A percentile compares a stretch with the other conserved stretches of the same genome.
Conservation (phyloP, 1,140 invertebrate genomes). For the Lordiphosa clarofinis region DNA sequence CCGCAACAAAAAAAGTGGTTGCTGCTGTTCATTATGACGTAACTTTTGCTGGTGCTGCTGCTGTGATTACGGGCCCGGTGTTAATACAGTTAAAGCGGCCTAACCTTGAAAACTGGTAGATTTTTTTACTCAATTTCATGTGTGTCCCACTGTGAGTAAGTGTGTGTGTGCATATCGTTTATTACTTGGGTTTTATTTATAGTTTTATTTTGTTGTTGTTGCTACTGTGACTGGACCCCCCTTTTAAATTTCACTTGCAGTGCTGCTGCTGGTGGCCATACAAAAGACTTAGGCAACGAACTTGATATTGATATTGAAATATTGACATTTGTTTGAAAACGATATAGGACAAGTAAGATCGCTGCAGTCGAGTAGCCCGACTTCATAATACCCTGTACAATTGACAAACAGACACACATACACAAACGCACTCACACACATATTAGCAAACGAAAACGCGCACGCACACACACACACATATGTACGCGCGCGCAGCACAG, state of each 20-base stretch:
- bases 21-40: conserved; percentile 27
- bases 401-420: too few relatives aligned
- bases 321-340: conserved; percentile 37
- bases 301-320: conserved; percentile 78
- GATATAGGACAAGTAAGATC: too few relatives aligned
- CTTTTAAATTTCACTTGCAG: conserved; percentile 18
- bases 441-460: too few relatives aligned
- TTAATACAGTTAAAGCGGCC: conserved; percentile 76
- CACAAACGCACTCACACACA: too few relatives aligned
- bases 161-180: conserved; percentile 47
- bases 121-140: conserved; percentile 67
- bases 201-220: conserved; percentile 21
- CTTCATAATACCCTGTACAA: too few relatives aligned
- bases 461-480: too few relatives aligned
- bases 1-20: conserved; percentile 52
- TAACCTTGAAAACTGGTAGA: conserved; percentile 79
- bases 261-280: conserved; percentile 28
- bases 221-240: background rate
- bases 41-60: conserved; percentile 33
- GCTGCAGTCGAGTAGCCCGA: too few relatives aligned
- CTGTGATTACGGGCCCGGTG: conserved; percentile 70
- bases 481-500: too few relatives aligned
- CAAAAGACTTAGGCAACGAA: conserved; percentile 76
- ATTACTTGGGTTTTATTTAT: conserved; percentile 39
- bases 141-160: conserved; percentile 35